Conservation (phyloP, 2,113 vertebrate genomes). For the Onychostoma macrolepis region DNA sequence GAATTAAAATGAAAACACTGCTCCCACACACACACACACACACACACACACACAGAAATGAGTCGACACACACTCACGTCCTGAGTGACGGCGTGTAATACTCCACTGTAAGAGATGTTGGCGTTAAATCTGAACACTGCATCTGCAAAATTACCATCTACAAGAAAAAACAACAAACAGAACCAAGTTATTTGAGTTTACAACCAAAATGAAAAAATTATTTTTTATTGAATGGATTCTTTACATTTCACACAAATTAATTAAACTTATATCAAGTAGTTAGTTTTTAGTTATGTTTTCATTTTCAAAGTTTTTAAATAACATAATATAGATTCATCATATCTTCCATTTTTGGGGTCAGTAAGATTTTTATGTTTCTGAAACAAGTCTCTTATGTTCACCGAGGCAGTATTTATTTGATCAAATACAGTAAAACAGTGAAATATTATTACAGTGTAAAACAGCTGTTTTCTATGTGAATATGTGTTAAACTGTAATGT, state of each 20-base stretch:
- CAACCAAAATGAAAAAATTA: too few relatives aligned
- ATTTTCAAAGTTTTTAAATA: neutral
- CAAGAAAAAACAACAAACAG: constrained; percentile 33
- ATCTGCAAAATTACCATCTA: constrained; percentile 96
- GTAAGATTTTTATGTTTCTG: neutral
- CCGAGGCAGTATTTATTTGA: neutral
- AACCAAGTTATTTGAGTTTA: neutral
- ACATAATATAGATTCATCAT: neutral
- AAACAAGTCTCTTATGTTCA: neutral
- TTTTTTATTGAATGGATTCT: neutral
- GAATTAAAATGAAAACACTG: too few relatives aligned
- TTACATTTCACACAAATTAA: neutral
- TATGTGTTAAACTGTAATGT: too few relatives aligned
- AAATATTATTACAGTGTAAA: too few relatives aligned
- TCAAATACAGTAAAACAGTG: too few relatives aligned
- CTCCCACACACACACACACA: too few relatives aligned
- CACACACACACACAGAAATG: neutral
- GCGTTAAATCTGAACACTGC: constrained; percentile 98
- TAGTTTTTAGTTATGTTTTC: neutral
- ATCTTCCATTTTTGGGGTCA: neutral
- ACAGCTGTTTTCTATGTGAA: too few relatives aligned
- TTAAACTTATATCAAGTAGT: neutral
- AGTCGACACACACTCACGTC: constrained; percentile 82
- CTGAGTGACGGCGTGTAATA: constrained; percentile 97
- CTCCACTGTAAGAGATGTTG: constrained; percentile 97